Evolutionary conservation across 2,797 vertebrate genomes (phyloP).

Genomic region (Somateria mollissima): DNA sequence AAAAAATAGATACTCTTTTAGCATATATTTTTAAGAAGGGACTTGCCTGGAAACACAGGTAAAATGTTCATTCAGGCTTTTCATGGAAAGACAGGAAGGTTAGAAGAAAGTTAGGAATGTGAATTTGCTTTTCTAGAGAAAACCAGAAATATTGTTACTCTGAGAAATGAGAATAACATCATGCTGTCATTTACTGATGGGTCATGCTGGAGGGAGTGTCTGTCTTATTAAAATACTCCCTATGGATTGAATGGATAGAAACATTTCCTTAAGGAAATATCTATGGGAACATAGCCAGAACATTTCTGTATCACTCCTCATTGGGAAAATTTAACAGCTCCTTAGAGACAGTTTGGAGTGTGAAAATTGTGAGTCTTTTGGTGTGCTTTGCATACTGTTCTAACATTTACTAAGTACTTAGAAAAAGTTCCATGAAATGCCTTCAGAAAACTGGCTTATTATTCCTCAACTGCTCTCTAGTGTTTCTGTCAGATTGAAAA

Average conservation of each 20-base stretch:
- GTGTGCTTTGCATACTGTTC: background rate
- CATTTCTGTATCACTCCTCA: background rate
- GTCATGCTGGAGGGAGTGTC: background rate
- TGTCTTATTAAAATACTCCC: slow-evolving; percentile 2
- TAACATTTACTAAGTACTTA: background rate
- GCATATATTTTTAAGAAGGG: background rate
- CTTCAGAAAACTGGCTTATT: background rate
- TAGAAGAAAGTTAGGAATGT: background rate
- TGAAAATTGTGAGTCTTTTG: background rate
- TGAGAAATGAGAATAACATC: background rate
- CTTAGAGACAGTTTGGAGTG: background rate
- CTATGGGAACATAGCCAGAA: background rate
- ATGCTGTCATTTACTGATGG: background rate
- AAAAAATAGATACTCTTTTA: background rate
- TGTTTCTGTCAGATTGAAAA: slow-evolving; percentile 6
- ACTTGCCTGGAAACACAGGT: background rate
- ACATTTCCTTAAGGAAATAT: background rate
- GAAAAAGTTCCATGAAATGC: background rate
- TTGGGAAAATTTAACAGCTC: background rate
- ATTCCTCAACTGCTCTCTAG: background rate
- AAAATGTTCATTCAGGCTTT: background rate
- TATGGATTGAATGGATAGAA: background rate
- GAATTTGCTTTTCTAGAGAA: background rate
- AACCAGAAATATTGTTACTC: background rate
- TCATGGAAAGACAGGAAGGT: background rate